These are phyloP conservation scores for Hydroisotoma schaefferi DNA, from an alignment of 2,888 invertebrate species.

Conservation along the genomic window DNA sequence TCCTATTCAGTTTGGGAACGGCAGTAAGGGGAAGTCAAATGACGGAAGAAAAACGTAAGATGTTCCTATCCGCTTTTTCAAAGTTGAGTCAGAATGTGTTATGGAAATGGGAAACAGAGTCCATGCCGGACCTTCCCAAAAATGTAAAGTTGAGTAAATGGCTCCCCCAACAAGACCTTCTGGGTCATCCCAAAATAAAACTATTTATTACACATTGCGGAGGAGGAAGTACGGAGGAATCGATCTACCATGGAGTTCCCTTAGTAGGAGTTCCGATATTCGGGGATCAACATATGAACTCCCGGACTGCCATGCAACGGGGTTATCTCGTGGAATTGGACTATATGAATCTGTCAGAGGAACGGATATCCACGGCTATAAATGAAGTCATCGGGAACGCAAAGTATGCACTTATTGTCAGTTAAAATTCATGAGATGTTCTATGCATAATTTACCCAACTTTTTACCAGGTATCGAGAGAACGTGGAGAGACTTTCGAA, in stretches of 20 bases:
- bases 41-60: slow-evolving; percentile 67
- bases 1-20: slow-evolving; percentile 82
- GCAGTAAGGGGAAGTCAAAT: slow-evolving; percentile 75
- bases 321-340: too few species aligned
- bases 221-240: slow-evolving; percentile 62
- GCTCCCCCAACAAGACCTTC: slow-evolving; percentile 73
- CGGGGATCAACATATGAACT: too few species aligned
- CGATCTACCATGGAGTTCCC: slow-evolving; percentile 61
- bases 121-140: slow-evolving; percentile 58
- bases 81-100: slow-evolving; percentile 73
- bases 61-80: slow-evolving; percentile 69
- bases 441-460: too few species aligned
- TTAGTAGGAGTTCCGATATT: slow-evolving; percentile 57
- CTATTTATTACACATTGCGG: slow-evolving; percentile 67
- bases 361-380: too few species aligned
- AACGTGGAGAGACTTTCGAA: slow-evolving; percentile 25
- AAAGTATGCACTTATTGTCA: too few species aligned
- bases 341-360: too few species aligned
- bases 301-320: too few species aligned
- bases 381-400: too few species aligned
- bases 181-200: slow-evolving; percentile 62
- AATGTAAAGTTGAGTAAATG: slow-evolving; percentile 63
- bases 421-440: too few species aligned
- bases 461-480: slow-evolving; percentile 30
- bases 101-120: slow-evolving; percentile 76